Evolutionary conservation across 53 echinoderm and acorn worm species (phyloP).

Genomic region (Stichopus horrens): DNA sequence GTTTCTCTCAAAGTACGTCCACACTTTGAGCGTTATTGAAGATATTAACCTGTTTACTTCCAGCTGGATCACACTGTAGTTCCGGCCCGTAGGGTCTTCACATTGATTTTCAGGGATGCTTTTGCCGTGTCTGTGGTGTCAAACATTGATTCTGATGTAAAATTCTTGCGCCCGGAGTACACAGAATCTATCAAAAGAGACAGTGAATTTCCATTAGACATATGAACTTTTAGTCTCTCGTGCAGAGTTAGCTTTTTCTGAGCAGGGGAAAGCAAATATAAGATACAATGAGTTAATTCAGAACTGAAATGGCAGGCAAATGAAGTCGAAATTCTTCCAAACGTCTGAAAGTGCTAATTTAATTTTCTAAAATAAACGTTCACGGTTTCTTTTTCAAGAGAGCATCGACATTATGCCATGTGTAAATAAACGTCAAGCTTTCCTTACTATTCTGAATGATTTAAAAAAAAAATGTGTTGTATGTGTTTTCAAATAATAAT

Average conservation of each 20-base stretch:
- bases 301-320: too few relatives aligned
- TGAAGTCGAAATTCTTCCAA: not conserved
- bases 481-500: too few relatives aligned
- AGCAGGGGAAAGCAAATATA: not conserved
- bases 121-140: conserved; percentile 14
- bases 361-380: not conserved
- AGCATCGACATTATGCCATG: too few relatives aligned
- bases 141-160: conserved; percentile 25
- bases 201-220: not conserved
- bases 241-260: not conserved
- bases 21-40: conserved; percentile 20
- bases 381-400: not conserved
- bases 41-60: conserved; percentile 35
- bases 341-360: not conserved
- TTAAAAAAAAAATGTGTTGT: too few relatives aligned
- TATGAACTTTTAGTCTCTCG: not conserved
- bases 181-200: not conserved
- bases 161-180: not conserved
- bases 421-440: too few relatives aligned
- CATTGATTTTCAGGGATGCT: conserved; percentile 12
- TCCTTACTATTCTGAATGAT: too few relatives aligned
- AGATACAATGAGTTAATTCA: not conserved
- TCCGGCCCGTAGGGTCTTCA: conserved; percentile 32
- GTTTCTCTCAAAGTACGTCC: not conserved
- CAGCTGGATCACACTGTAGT: conserved; percentile 31